Evolutionary conservation across 1,140 invertebrate genomes (phyloP).

Genomic region (Pseudomyrmex dendroicus): DNA sequence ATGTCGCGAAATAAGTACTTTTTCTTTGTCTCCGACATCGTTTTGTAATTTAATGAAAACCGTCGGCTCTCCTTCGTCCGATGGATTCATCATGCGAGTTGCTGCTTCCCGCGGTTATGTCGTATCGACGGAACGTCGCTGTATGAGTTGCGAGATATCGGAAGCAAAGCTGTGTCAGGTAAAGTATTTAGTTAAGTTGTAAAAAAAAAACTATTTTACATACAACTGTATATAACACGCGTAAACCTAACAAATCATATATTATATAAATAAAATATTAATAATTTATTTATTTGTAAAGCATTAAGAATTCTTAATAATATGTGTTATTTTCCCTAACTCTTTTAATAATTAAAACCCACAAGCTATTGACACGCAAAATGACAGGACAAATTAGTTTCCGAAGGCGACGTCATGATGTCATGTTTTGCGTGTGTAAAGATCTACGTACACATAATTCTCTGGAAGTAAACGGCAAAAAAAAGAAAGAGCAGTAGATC

Average conservation of each 20-base stretch:
- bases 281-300: no score
- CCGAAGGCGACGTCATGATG: background rate
- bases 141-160: background rate
- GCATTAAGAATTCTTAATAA: no score
- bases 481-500: slow-evolving; percentile 21
- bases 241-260: no score
- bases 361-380: no score
- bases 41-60: slow-evolving; percentile 57
- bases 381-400: background rate
- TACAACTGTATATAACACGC: no score
- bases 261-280: no score
- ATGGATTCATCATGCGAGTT: background rate
- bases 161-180: slow-evolving; percentile 14
- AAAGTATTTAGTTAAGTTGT: background rate
- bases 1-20: slow-evolving; percentile 53
- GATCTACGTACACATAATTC: slow-evolving; percentile 34
- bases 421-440: slow-evolving; percentile 1
- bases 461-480: slow-evolving; percentile 31
- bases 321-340: no score
- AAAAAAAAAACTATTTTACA: no score
- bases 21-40: slow-evolving; percentile 32
- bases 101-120: background rate
- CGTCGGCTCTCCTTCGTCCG: background rate
- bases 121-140: background rate
- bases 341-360: no score